phyloP scores from a whole-genome alignment of 2,797 vertebrate genomes.

The Siniperca scherzeri region DNA sequence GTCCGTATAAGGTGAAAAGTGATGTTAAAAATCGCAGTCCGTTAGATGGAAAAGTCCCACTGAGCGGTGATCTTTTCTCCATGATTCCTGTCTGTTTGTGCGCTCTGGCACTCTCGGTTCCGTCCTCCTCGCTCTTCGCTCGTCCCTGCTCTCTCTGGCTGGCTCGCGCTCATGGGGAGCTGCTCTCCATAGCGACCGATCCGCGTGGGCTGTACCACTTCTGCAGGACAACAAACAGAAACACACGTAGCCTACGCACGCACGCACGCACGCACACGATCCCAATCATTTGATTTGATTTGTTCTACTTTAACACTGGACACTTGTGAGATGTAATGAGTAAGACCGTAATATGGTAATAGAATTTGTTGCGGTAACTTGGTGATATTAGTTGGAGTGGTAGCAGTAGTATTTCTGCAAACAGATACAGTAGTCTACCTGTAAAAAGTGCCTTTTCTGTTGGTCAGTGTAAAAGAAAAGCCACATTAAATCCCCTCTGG shows the following conservation, averaged over 20 bases:
- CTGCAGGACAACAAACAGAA: slow-evolving; percentile 49
- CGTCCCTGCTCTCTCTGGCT: slow-evolving; percentile 38
- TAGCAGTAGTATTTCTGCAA: neutral
- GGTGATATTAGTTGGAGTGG: neutral
- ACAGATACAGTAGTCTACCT: too few relatives aligned
- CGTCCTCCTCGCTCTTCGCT: slow-evolving; percentile 50
- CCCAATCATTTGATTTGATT: neutral
- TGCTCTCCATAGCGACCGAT: slow-evolving; percentile 76
- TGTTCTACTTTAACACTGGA: neutral
- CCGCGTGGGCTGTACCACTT: slow-evolving; percentile 81
- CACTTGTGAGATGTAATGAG: neutral
- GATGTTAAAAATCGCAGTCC: slow-evolving; percentile 70
- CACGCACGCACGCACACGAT: slow-evolving; percentile 21
- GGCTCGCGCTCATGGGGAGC: slow-evolving; percentile 59
- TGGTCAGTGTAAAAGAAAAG: neutral
- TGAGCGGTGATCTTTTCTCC: slow-evolving; percentile 72
- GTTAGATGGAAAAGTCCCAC: slow-evolving; percentile 60
- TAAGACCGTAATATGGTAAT: neutral
- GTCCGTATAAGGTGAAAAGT: slow-evolving; percentile 73
- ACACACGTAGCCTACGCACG: neutral
- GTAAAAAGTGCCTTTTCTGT: neutral
- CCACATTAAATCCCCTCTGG: neutral
- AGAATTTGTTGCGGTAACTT: neutral
- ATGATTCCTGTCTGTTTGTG: slow-evolving; percentile 74
- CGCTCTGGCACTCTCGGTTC: slow-evolving; percentile 45